Conservation (phyloP, 2,113 vertebrate genomes). For the Heterocephalus glaber region DNA sequence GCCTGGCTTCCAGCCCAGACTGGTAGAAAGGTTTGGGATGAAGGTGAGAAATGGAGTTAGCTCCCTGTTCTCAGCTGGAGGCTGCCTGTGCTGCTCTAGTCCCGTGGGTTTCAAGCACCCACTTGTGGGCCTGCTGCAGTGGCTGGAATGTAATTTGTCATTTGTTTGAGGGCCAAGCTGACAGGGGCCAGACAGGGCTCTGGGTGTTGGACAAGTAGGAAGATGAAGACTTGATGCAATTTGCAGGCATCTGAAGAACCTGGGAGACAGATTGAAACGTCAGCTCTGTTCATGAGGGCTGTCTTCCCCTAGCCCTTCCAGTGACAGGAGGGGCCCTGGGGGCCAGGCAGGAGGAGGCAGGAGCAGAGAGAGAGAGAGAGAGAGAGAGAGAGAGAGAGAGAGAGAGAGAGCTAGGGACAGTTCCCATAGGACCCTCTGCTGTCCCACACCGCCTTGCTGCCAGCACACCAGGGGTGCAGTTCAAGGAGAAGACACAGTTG, state of each 20-base stretch:
- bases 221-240: conserved; percentile 80
- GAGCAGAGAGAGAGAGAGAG: conserved; percentile 12
- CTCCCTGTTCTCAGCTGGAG: background rate
- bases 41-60: background rate
- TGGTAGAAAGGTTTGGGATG: background rate
- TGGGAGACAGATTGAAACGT: conserved; percentile 80
- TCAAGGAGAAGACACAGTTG: conserved; percentile 22
- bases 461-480: background rate
- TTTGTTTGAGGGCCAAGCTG: conserved; percentile 68
- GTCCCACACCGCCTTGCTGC: background rate
- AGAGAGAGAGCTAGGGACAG: background rate
- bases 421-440: conserved; percentile 33
- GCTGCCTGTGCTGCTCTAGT: background rate
- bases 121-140: conserved; percentile 23
- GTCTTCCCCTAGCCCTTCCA: conserved; percentile 47
- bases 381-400: conserved; percentile 25
- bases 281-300: conserved; percentile 69
- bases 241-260: conserved; percentile 74
- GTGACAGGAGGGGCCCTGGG: conserved; percentile 44
- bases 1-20: background rate
- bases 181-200: conserved; percentile 73
- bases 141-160: conserved; percentile 72
- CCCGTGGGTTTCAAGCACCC: conserved; percentile 54
- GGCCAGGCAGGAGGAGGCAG: conserved; percentile 15
- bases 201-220: conserved; percentile 62